Conservation (phyloP, 2,113 vertebrate species). For the Anolis sagrei region DNA sequence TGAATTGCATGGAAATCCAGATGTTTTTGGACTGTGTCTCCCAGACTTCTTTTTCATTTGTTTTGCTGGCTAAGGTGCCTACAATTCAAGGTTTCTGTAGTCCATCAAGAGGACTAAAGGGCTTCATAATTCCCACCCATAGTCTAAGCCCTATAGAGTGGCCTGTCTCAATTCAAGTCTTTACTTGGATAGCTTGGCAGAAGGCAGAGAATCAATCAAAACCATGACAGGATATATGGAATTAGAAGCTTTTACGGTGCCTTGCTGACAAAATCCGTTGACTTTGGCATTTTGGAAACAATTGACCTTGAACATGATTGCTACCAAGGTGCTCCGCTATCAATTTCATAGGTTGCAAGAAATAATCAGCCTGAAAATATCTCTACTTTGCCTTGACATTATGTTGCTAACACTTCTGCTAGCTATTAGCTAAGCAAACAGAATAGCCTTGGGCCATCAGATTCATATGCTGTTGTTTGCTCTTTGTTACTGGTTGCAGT, state of each 20-base stretch:
- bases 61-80: too few species aligned
- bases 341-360: background rate
- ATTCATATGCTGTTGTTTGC: background rate
- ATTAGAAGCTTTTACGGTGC: too few species aligned
- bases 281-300: background rate
- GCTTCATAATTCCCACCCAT: background rate
- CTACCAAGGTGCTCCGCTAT: background rate
- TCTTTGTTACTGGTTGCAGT: background rate
- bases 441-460: background rate
- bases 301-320: background rate
- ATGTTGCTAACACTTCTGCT: background rate
- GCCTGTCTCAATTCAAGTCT: background rate
- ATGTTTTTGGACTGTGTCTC: too few species aligned
- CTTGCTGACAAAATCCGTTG: background rate
- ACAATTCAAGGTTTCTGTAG: too few species aligned
- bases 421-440: background rate
- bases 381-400: background rate
- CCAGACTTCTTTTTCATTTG: too few species aligned
- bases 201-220: background rate
- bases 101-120: too few species aligned
- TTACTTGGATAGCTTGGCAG: background rate
- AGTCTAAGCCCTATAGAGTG: background rate
- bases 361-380: background rate
- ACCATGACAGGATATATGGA: background rate
- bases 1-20: too few species aligned